Conservation (phyloP, 2,888 invertebrate species). For the Polylopha cassiicola region DNA sequence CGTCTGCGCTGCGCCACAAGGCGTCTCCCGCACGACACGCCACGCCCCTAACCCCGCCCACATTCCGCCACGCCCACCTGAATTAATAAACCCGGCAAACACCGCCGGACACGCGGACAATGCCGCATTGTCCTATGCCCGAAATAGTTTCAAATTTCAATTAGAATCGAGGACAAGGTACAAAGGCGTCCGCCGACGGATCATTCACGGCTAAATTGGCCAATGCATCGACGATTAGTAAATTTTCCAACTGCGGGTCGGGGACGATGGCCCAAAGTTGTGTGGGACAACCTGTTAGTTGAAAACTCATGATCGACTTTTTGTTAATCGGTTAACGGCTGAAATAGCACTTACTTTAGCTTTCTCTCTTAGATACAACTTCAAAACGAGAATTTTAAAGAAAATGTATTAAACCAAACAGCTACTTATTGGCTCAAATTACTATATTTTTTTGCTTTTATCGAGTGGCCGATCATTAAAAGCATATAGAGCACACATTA, state of each 20-base stretch:
- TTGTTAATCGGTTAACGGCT: too few species aligned
- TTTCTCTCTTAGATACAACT: too few species aligned
- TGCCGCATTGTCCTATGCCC: conserved; percentile 72
- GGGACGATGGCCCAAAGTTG: too few species aligned
- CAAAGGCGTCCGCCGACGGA: conserved; percentile 64
- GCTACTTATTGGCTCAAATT: too few species aligned
- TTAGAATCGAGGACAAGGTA: conserved; percentile 69
- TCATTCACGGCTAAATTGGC: conserved; percentile 67
- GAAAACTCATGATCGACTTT: background rate
- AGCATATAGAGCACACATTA: too few species aligned
- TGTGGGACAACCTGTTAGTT: conserved; percentile 13
- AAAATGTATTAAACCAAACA: too few species aligned
- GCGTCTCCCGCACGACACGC: conserved; percentile 34
- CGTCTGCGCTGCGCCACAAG: conserved; percentile 43
- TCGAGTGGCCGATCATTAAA: too few species aligned
- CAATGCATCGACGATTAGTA: conserved; percentile 48
- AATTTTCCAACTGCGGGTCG: conserved; percentile 26
- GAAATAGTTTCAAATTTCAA: conserved; percentile 78
- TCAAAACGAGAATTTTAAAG: too few species aligned
- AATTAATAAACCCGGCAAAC: conserved; percentile 77
- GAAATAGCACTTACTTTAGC: too few species aligned
- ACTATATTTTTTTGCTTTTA: too few species aligned
- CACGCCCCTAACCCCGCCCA: conserved; percentile 58
- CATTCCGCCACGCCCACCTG: conserved; percentile 61
- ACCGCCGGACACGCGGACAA: conserved; percentile 75